Base-by-base conservation (phyloP, 2,888 invertebrate species). In the Apantesis nais region DNA sequence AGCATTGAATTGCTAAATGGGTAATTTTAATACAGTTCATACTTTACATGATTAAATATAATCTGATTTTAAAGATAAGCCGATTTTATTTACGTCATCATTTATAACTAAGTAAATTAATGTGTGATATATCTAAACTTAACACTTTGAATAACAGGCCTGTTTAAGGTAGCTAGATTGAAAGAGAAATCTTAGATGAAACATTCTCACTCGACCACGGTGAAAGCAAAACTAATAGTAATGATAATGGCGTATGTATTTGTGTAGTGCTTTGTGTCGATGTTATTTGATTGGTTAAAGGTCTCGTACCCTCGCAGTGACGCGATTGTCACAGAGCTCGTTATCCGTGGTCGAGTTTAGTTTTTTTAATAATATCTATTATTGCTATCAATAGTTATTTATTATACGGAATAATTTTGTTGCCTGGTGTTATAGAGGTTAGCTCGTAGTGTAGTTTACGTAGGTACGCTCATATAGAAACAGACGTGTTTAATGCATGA, bases 141-240 rank as follows among this genome's bases (percentile, higher is more conserved):
- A 83, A 87, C 88, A 87, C 88, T 89, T 88, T 90, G 85, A 86
- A 89, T 87, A 90, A 88, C 88, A 88, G 88, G 89, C 87, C 88
- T 86, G 87, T 88, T 86, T 88, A 89, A 90, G 93, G 93, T 93
- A 93, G 93, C 93, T 93, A 92, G 89, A 87, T 89, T 86, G 77
- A 88, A 86, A 86, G 85, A 88, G 69, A 62, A 72, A 74, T 72
- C 58, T 75, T 80, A 79, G 74, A 74, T 71, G 71, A 76, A 80
- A 74, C 74, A 66, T 82, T 75, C 74, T 71, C 67, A 72, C 74
- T 72, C 73, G 80, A 75, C 79, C 76, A 72, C 66, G 78, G 74
- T 44, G 71, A 66, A 70, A 61, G 73, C 70, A 67, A 77, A 71
- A 73, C 64, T 62, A 70, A 73, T 73, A 67, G 70, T 72, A 74